Base-by-base conservation (phyloP, 2,888 invertebrate species). In the Hirtodrosophila confusa region DNA sequence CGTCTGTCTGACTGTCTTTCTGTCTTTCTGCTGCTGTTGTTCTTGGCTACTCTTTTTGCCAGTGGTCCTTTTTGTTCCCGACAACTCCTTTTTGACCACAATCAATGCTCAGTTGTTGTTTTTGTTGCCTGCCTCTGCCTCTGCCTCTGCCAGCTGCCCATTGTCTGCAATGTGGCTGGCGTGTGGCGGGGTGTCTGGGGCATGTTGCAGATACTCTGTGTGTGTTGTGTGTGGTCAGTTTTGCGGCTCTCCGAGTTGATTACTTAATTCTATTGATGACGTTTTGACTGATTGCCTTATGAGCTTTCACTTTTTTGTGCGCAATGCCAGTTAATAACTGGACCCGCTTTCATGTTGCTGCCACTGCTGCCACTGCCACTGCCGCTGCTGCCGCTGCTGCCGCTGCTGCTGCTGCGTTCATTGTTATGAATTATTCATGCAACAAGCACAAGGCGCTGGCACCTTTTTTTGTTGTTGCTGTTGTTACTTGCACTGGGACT, bases 231-330 rank as follows among this genome's bases (percentile, higher is more conserved):
- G 80, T 80, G 82, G 82, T 80, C 82, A 82, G 82, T 80, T 67
- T 70, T 58, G 67, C 56, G 67, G 58, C 62, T 48, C 69, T 27
- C 40, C 73, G 69, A 80, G 71, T 83, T 89, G 89, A 90, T 90
- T 84, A 85, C 88, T 89, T 89, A 89, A 90, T 89, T 89, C 87
- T 82, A 88, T 88, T 85, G 88, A 87, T 89, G 88, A 88, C 89
- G 79, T 88, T 89, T 88, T 86, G 80, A 76, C 78, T 85, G 85
- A 86, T 86, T 86, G 85, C 86, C 86, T 86, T 86, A 86, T 86
- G 85, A 86, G 85, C 85, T 86, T 86, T 86, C 85, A 86, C 85
- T 86, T 86, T 85, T 85, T 85, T 71, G 67, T 62, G 73, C 57
- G 54, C 76, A 71, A 55, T 77, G 69, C 55, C 72, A 74, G 80